Evolutionary conservation across 2,113 vertebrate genomes (phyloP).

Genomic region (Leucosticte australis): DNA sequence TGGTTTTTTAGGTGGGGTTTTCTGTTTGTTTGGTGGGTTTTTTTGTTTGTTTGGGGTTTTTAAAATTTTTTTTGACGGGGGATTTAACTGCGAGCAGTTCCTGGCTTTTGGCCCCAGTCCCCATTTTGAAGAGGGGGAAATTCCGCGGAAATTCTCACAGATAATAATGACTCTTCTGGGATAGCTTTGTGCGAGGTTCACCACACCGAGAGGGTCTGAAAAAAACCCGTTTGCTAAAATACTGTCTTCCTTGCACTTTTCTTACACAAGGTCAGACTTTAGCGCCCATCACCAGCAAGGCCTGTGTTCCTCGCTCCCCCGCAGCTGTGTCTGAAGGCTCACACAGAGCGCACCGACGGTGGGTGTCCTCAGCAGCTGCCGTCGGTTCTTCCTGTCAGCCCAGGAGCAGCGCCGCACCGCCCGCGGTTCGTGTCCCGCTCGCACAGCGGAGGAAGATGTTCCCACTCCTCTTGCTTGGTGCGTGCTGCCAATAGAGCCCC

Average conservation of each 20-base stretch:
- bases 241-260: neutral
- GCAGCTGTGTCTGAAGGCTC: neutral
- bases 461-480: neutral
- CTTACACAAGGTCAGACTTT: neutral
- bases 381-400: neutral
- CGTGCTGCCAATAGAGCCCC: rapidly evolving
- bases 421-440: neutral
- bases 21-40: neutral
- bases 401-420: rapidly evolving
- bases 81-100: neutral
- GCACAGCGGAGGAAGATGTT: rapidly evolving
- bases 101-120: neutral
- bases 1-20: neutral
- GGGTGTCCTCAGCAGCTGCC: neutral
- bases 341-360: rapidly evolving
- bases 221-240: neutral
- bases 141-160: neutral
- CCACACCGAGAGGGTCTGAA: neutral
- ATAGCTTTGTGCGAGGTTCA: neutral
- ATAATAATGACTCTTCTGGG: neutral
- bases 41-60: neutral
- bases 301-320: neutral
- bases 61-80: too few relatives aligned
- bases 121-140: neutral
- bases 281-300: neutral